Evolutionary conservation across 2,113 vertebrate genomes (phyloP).

Genomic region (Dicrurus megarhynchus): DNA sequence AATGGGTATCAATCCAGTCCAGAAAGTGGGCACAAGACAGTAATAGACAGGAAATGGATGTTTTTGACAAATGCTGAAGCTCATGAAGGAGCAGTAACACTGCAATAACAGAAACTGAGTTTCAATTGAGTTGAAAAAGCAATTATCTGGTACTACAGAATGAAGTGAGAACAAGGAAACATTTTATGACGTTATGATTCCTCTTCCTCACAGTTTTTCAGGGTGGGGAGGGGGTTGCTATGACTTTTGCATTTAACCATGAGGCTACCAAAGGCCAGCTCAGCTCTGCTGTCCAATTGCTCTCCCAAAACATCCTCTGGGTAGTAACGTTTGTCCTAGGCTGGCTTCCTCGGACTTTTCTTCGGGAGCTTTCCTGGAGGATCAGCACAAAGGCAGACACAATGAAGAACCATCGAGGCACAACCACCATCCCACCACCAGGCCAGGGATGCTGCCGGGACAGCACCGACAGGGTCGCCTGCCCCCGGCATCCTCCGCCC

Average conservation of each 20-base stretch:
- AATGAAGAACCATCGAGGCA: accelerated
- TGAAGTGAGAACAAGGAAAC: slow-evolving; percentile 16
- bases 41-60: neutral
- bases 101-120: neutral
- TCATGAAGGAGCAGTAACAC: neutral
- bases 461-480: accelerated
- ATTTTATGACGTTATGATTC: neutral
- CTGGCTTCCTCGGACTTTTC: neutral
- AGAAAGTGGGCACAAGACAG: neutral
- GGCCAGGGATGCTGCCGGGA: accelerated
- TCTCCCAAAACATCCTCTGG: neutral
- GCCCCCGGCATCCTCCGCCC: accelerated
- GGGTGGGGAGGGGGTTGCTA: neutral
- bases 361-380: neutral
- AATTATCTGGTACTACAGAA: slow-evolving; percentile 5
- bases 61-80: slow-evolving; percentile 27
- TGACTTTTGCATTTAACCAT: neutral
- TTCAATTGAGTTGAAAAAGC: slow-evolving; percentile 55
- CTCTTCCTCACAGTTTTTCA: neutral
- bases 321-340: neutral
- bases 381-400: neutral
- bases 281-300: neutral
- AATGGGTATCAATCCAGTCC: slow-evolving; percentile 7
- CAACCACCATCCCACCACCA: neutral
- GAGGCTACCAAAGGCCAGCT: neutral